phyloP scores from a whole-genome alignment of 1,140 invertebrate genomes.

The Atta cephalotes region DNA sequence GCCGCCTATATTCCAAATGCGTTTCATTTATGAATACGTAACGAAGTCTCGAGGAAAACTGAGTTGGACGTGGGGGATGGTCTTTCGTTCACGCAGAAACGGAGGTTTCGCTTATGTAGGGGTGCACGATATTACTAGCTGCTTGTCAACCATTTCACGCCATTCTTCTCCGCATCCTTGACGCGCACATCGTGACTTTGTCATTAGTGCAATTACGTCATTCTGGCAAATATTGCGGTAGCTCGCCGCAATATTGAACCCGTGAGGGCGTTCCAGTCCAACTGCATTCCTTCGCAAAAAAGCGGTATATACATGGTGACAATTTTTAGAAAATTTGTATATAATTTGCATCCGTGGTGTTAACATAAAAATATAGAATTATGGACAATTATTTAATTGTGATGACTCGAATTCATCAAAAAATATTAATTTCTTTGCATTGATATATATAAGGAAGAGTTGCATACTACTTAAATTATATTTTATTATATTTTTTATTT shows the following conservation, averaged over 20 bases:
- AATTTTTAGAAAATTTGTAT: not conserved
- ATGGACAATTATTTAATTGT: not conserved
- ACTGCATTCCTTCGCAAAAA: not conserved
- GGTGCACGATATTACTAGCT: conserved; percentile 49
- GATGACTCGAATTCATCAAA: not conserved
- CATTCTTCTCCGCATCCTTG: not conserved
- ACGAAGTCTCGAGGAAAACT: conserved; percentile 74
- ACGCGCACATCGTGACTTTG: conserved; percentile 42
- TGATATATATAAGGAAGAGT: not conserved
- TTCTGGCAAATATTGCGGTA: conserved; percentile 21
- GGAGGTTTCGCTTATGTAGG: not conserved
- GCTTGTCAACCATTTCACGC: conserved; percentile 48
- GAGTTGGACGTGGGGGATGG: conserved; percentile 54
- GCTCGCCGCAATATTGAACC: not conserved
- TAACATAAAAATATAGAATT: conserved; percentile 1
- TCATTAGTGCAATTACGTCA: conserved; percentile 63
- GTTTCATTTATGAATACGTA: conserved; percentile 81
- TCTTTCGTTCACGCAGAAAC: conserved; percentile 12
- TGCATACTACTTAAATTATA: too few species aligned
- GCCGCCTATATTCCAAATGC: conserved; percentile 75
- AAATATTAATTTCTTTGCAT: not conserved
- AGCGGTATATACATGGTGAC: not conserved
- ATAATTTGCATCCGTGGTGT: not conserved
- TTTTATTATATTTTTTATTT: too few species aligned
- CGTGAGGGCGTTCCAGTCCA: not conserved